phyloP scores from a whole-genome alignment of 2,113 vertebrate species.

The Gnathonemus echidnorhynchus region DNA sequence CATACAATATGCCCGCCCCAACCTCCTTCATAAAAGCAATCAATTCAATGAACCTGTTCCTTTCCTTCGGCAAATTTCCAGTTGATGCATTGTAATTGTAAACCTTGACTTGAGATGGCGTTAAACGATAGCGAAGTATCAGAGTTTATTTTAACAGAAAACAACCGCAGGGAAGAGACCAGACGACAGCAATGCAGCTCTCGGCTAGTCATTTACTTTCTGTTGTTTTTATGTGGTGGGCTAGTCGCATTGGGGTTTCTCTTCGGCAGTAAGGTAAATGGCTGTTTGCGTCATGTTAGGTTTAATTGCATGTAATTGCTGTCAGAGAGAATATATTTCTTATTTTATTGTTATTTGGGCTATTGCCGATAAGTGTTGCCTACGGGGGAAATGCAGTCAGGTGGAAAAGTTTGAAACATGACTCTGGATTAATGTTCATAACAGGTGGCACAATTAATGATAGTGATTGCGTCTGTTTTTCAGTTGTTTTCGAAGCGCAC shows the following conservation, averaged over 20 bases:
- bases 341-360: background rate
- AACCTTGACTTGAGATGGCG: background rate
- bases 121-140: background rate
- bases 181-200: background rate
- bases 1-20: background rate
- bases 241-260: background rate
- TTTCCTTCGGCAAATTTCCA: background rate
- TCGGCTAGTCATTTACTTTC: background rate
- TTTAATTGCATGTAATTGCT: background rate
- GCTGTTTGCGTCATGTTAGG: background rate
- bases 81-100: background rate
- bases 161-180: background rate
- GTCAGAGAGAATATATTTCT: background rate
- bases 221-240: background rate
- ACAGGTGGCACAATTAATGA: background rate
- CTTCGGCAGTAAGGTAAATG: conserved; percentile 3
- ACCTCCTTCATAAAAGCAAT: background rate
- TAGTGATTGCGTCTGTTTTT: background rate
- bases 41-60: background rate
- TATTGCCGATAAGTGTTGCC: background rate
- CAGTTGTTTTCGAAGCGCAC: background rate
- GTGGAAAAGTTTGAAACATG: background rate
- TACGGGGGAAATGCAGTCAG: background rate
- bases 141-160: background rate
- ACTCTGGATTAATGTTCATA: background rate